Base-by-base conservation (phyloP, 2,113 vertebrate genomes). In the Dinomys branickii region DNA sequence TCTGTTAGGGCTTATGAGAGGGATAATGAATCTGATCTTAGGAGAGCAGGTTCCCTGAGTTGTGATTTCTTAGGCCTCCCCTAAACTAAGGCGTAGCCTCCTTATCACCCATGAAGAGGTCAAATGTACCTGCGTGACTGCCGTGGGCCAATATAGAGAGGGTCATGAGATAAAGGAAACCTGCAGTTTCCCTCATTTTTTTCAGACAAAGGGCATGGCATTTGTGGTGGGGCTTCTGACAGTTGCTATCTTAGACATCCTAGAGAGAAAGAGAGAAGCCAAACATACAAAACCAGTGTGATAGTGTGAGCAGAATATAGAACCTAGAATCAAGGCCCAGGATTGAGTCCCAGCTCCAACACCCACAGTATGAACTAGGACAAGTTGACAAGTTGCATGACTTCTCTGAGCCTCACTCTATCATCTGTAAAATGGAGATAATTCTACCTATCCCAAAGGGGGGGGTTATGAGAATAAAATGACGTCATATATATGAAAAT, bases 191-290 rank as follows among this genome's bases (percentile, higher is more conserved):
- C 85, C 71, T 75, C 33, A 26, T 41, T 94, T 89, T 83, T 52
- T 85, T 44, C 44, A 88, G 77, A 86, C 50, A 91, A 88, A 38
- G 8, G 65, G 41, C 86, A 14, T 26, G 14, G 41, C 63, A 67
- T 85, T 82, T 67, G 26, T 78, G 83, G 44, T 73, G 59, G 83
- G 38, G 9, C 38, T 89, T 24, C 59, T 85, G 52, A 59, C 63
- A 28, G 7, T n/a, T 75, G 41, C 69, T 67, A 19, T 52, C 54
- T 90, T 44, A 35, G 71, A 30, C 65, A 77, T 94, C 84, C 52
- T 88, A 67, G 71, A 91, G 83, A 90, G 69, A 67, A 63, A 91
- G 83, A 90, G 69, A 89, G 69, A 78, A 8, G 38, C 20, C 28
- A 33, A 69, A 33, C 1, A 33, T 56, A 33, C 1, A 35, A 22